Evolutionary conservation across 1,140 invertebrate genomes (phyloP).

Genomic region (Musca vetustissima): DNA sequence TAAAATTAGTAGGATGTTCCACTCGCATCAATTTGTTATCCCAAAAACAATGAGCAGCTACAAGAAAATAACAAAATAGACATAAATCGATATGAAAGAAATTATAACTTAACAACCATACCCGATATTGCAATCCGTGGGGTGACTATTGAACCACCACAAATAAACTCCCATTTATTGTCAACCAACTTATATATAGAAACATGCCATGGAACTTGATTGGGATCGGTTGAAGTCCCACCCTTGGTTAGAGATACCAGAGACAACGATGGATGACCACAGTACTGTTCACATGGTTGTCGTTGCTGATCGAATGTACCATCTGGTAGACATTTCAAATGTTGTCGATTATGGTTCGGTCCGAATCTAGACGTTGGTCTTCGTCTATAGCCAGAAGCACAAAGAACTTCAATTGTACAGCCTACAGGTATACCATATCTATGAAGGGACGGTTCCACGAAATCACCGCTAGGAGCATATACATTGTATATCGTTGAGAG

Average conservation of each 20-base stretch:
- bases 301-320: not conserved
- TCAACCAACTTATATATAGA: not conserved
- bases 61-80: not conserved
- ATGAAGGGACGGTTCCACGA: too few species aligned
- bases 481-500: too few species aligned
- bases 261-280: not conserved
- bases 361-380: not conserved
- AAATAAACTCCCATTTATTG: conserved; percentile 38
- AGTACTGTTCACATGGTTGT: not conserved
- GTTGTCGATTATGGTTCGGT: not conserved
- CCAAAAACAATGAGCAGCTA: conserved; percentile 11
- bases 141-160: conserved; percentile 56
- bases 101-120: not conserved
- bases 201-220: not conserved
- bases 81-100: not conserved
- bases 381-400: not conserved
- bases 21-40: not conserved
- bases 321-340: not conserved
- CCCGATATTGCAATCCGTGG: conserved; percentile 40
- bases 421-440: not conserved
- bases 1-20: not conserved
- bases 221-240: not conserved
- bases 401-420: not conserved
- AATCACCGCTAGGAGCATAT: too few species aligned
- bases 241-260: not conserved